Percentiles rank a stretch among this genome's conserved stretches.
phyloP scores from a whole-genome alignment of 2,797 vertebrate genomes.

The Prunella strophiata region DNA sequence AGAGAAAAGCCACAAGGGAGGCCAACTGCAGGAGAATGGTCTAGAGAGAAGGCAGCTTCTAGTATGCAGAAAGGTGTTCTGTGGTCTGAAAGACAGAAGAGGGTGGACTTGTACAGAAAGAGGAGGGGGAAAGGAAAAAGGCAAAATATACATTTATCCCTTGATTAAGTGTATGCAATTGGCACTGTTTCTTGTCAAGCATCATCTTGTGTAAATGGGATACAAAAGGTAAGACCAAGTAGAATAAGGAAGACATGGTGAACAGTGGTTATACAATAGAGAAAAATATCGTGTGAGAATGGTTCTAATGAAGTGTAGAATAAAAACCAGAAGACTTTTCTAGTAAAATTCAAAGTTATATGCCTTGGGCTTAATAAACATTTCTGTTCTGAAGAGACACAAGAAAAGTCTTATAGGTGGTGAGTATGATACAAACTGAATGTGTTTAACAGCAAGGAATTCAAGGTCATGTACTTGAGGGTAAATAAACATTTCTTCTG shows the following conservation, averaged over 20 bases:
- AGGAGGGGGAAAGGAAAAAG: neutral
- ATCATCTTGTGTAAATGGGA: neutral
- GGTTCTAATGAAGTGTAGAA: neutral
- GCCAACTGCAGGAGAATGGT: neutral
- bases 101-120: neutral
- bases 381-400: neutral
- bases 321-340: neutral
- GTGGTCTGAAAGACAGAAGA: neutral
- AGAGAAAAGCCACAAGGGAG: neutral
- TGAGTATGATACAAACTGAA: neutral
- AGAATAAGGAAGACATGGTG: neutral
- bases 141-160: neutral
- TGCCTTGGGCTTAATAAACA: neutral
- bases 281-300: neutral
- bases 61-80: neutral
- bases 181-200: neutral
- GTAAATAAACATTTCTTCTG: conserved; percentile 6
- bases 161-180: neutral
- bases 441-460: neutral
- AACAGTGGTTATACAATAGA: neutral
- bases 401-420: neutral
- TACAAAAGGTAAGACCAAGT: neutral
- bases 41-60: neutral
- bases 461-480: neutral
- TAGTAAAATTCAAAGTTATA: neutral